These are phyloP conservation scores for Acrocephalus arundinaceus DNA, from an alignment of 2,113 vertebrate species.

Conservation along the genomic window DNA sequence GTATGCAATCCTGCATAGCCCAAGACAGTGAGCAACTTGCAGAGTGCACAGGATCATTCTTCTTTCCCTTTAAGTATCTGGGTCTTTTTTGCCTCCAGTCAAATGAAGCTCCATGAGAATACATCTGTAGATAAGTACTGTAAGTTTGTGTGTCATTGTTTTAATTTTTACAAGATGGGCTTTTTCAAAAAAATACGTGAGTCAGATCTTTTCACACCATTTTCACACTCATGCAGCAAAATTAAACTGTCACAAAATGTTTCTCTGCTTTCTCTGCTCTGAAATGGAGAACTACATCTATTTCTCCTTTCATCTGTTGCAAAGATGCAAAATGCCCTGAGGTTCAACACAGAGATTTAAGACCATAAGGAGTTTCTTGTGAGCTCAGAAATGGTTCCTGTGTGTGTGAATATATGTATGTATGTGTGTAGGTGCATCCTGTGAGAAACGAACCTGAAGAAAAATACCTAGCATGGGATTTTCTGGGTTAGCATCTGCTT, in stretches of 20 bases:
- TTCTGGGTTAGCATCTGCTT: not conserved
- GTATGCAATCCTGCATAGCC: not conserved
- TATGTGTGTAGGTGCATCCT: not conserved
- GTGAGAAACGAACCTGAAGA: not conserved
- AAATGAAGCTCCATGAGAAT: not conserved
- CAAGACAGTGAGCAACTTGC: not conserved
- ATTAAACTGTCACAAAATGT: constrained; percentile 3
- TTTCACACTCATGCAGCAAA: constrained; percentile 14
- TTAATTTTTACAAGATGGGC: not conserved
- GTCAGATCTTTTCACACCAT: not conserved
- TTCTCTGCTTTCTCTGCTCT: not conserved
- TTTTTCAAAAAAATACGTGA: not conserved
- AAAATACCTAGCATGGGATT: not conserved
- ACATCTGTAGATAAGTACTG: not conserved
- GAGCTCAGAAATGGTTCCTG: not conserved
- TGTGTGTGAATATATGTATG: not conserved
- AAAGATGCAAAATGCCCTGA: not conserved
- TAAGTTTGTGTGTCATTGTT: not conserved
- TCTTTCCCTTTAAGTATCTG: not conserved
- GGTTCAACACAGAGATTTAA: not conserved
- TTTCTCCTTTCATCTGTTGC: not conserved
- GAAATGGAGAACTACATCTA: not conserved
- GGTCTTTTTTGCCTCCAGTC: not conserved
- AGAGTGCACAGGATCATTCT: not conserved
- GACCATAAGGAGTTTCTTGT: not conserved